phyloP scores from a whole-genome alignment of 1,140 invertebrate genomes.

The Penaeus indicus region DNA sequence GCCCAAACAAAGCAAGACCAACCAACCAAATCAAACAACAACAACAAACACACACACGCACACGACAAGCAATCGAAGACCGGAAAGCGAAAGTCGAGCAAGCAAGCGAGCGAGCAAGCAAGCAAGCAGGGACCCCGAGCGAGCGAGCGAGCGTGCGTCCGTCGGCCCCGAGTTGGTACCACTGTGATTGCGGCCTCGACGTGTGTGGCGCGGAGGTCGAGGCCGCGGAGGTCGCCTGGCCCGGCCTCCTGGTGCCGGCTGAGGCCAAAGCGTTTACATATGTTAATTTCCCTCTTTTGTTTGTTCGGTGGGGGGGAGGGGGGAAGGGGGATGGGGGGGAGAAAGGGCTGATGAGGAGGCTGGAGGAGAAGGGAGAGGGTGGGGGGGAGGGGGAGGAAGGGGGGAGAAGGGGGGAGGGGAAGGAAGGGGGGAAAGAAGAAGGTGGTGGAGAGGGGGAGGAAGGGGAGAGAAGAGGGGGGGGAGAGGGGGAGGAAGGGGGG shows the following conservation, averaged over 20 bases:
- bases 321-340: background rate
- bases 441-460: background rate
- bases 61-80: too few relatives aligned
- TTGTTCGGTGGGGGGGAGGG: background rate
- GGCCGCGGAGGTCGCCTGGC: background rate
- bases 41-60: too few relatives aligned
- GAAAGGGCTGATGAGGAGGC: background rate
- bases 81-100: too few relatives aligned
- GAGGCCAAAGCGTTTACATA: constrained; percentile 31
- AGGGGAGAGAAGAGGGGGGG: too few relatives aligned
- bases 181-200: background rate
- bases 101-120: too few relatives aligned
- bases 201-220: background rate
- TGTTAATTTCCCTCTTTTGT: constrained; percentile 21
- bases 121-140: too few relatives aligned
- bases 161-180: too few relatives aligned
- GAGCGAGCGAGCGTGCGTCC: too few relatives aligned
- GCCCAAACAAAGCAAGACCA: too few relatives aligned
- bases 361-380: background rate
- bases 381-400: background rate
- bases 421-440: background rate
- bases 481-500: too few relatives aligned
- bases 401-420: background rate
- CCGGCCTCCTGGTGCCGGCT: constrained; percentile 1
- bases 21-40: too few relatives aligned